These are phyloP conservation scores for Crocuta crocuta DNA, from an alignment of 2,113 vertebrate species.

Conservation along the genomic window DNA sequence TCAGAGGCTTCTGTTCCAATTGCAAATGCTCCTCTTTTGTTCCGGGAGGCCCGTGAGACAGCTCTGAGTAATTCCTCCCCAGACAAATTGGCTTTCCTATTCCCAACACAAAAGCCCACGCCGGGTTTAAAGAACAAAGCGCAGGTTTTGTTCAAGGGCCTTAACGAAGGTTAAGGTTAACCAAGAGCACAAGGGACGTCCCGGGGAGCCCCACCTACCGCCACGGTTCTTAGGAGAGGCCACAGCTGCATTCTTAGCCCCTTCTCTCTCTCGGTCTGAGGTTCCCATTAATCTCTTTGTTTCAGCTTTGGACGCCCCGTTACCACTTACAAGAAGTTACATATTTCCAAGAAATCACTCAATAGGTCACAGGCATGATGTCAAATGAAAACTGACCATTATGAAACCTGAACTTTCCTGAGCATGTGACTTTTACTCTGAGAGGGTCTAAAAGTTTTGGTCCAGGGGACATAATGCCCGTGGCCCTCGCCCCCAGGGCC, in stretches of 20 bases:
- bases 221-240: rapidly evolving
- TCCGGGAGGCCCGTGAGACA: not conserved
- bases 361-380: not conserved
- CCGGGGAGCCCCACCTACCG: not conserved
- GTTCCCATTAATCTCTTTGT: not conserved
- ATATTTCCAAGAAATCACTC: not conserved
- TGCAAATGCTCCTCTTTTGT: conserved; percentile 47
- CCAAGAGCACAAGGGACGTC: not conserved
- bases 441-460: not conserved
- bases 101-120: not conserved
- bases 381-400: not conserved
- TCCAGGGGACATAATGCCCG: rapidly evolving
- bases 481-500: not conserved
- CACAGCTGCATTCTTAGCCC: rapidly evolving
- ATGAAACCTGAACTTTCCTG: not conserved
- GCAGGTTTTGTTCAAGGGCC: not conserved
- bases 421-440: not conserved
- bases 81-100: not conserved
- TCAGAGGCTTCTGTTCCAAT: conserved; percentile 20
- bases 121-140: not conserved
- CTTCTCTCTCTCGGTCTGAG: rapidly evolving
- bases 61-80: not conserved
- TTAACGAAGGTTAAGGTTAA: not conserved
- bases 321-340: not conserved
- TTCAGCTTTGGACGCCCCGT: too few relatives aligned